Base-by-base conservation (phyloP, 2,797 vertebrate species). In the Microctenopoma steveboyesi region DNA sequence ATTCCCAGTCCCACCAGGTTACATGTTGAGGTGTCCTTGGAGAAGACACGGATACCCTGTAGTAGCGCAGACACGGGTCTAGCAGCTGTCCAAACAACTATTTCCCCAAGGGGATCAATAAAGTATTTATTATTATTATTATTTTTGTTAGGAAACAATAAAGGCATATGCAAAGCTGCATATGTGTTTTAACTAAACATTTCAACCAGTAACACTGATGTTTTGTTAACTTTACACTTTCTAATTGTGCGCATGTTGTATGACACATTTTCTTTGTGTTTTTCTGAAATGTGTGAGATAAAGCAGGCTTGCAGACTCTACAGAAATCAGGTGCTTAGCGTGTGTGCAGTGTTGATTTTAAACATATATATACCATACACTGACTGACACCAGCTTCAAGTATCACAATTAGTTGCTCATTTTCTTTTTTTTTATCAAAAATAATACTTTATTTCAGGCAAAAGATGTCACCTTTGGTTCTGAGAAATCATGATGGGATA, bases 371-470 rank as follows among this genome's bases (percentile, higher is more conserved):
- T 40, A 5, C 6, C 1, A 25, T 25, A 52, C 2, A 47, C 47
- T 28, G 57, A 22, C 46, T 14, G 3, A 3, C 27, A 54, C 37
- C 15, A 27, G 25, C 7, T 27, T 47, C 10, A 0, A 13, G n/a
- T 40, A 52, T 35, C 13, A 0, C 5, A 4, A 64, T 16, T 4
- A 40, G 30, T 45, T 37, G 10, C 11, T n/a, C 12, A 0, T 16
- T 71, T 70, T 55, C 5, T 22, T n/a, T n/a, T 4, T 43, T 48
- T 64, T n/a, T 39, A 56, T 22, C 22, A 22, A 22, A 22, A 22
- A 22, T 22, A 22, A 22, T 22, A 22, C 22, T 22, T 22, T 22
- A 22, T 22, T 22, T 22, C 22, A 22, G 22, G 22, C 22, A 22
- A 22, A 22, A 22, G 7, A 45, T 25, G 53, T 25, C 52, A 22